Conservation (phyloP, 2,113 vertebrate species). For the Castor canadensis region DNA sequence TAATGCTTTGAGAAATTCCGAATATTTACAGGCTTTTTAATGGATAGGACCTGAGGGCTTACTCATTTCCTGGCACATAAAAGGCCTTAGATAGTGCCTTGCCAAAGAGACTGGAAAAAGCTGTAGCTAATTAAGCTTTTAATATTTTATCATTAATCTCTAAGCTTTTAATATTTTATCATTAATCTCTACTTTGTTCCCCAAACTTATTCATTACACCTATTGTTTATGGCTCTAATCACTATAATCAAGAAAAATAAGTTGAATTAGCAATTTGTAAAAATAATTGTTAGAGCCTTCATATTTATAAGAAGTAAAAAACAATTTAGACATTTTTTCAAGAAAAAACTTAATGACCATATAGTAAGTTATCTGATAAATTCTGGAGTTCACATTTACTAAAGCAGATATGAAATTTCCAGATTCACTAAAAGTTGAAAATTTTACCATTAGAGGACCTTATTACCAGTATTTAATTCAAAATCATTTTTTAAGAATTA, state of each 20-base stretch:
- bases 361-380: background rate
- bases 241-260: constrained; percentile 24
- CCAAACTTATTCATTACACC: background rate
- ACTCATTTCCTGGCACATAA: background rate
- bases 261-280: constrained; percentile 19
- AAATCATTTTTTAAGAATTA: constrained; percentile 45
- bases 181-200: background rate
- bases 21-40: background rate
- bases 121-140: background rate
- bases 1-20: constrained; percentile 20
- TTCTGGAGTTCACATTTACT: background rate
- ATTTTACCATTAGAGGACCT: constrained; percentile 60
- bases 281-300: background rate
- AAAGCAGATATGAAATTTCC: background rate
- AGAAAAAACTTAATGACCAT: background rate
- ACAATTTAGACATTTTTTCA: background rate
- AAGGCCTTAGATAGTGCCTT: background rate
- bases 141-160: too few species aligned
- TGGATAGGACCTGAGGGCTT: background rate
- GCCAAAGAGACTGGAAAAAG: background rate
- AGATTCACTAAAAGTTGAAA: constrained; percentile 36
- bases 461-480: constrained; percentile 45
- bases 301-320: background rate
- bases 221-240: background rate
- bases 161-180: too few species aligned